Conservation (phyloP, 2,888 invertebrate genomes). For the Aradus depressus region DNA sequence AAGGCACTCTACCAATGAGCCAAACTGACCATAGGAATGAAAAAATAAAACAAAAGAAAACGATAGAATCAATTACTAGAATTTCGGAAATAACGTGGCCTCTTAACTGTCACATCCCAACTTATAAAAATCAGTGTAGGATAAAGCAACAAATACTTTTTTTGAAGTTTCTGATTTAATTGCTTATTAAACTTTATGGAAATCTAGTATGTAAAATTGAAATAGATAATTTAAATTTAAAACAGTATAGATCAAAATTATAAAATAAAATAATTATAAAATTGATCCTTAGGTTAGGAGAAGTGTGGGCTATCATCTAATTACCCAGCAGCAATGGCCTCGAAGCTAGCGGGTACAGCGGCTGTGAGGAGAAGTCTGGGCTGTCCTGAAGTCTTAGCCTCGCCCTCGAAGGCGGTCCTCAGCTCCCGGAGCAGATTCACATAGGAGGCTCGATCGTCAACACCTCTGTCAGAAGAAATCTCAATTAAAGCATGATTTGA, state of each 20-base stretch:
- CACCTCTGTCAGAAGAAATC: no score
- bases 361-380: constrained; percentile 69
- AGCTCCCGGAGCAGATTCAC: constrained; percentile 75
- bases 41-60: no score
- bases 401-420: constrained; percentile 83
- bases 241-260: neutral
- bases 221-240: neutral
- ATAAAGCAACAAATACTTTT: no score
- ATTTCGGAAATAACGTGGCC: no score
- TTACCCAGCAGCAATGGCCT: constrained; percentile 80
- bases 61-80: no score
- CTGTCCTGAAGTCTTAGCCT: constrained; percentile 76
- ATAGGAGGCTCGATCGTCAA: constrained; percentile 74
- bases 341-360: constrained; percentile 85
- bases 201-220: neutral
- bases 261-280: neutral
- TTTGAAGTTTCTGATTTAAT: no score
- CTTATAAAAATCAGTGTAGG: no score
- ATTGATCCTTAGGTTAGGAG: neutral
- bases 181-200: no score
- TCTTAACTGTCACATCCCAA: no score
- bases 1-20: no score
- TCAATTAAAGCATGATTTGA: no score
- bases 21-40: no score
- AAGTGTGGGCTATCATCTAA: neutral